phyloP scores from a whole-genome alignment of 2,113 vertebrate species.

The Psilopogon haemacephalus region DNA sequence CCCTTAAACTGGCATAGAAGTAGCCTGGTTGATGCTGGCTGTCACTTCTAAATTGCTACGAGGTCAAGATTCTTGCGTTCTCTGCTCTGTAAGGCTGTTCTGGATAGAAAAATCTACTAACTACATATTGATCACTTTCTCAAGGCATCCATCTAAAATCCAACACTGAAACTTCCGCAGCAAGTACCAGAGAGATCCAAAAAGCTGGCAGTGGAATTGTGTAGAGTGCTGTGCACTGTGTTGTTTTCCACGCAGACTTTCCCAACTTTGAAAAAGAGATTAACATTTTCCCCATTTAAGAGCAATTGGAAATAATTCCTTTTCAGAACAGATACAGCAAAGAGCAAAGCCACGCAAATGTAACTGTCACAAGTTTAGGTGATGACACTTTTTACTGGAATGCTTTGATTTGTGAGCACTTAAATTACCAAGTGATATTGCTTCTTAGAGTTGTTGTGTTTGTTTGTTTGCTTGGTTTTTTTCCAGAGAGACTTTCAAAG shows the following conservation, averaged over 20 bases:
- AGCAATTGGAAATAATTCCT: neutral
- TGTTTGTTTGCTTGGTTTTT: neutral
- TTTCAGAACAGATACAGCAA: neutral
- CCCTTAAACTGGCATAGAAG: neutral
- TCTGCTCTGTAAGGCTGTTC: constrained; percentile 11
- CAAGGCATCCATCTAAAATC: neutral
- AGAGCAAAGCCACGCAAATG: too few species aligned
- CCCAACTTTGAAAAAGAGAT: neutral
- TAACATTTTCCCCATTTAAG: neutral
- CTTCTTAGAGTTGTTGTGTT: neutral
- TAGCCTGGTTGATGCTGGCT: constrained; percentile 6
- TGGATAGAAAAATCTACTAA: constrained; percentile 8
- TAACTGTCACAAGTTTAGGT: neutral
- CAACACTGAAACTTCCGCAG: neutral
- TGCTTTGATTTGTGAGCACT: neutral
- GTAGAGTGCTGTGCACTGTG: neutral
- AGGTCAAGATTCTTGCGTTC: constrained; percentile 57
- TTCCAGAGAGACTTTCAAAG: neutral
- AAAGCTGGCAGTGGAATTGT: neutral
- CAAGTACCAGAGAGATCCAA: neutral
- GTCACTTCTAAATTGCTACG: constrained; percentile 28
- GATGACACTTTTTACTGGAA: neutral
- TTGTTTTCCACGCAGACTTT: neutral
- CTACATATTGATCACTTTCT: neutral
- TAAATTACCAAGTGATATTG: neutral